Evolutionary conservation across 2,797 vertebrate species (phyloP), one percentile per base, ranked within the genome.

Genomic region (Kryptolebias ocellatus): DNA sequence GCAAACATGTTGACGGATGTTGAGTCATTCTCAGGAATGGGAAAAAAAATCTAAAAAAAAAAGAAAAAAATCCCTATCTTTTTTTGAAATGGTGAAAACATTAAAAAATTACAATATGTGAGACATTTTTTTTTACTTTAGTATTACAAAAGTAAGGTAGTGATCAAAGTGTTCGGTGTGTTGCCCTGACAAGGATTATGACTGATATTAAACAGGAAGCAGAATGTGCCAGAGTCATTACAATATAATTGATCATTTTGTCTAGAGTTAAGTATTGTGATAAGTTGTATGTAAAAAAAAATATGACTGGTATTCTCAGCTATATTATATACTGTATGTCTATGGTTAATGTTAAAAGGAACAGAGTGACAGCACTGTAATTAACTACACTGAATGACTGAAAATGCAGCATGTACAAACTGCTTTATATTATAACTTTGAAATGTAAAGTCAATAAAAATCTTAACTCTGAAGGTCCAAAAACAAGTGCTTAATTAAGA

Each of bases 1-100:
- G 83, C 79, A 86, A 85, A 90, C 78, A 91, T 82, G 81, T 90
- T 89, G 84, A 83, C 66, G 49, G 60, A 87, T 83, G 71, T 66
- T 81, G 76, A 75, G 83, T 71, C 5, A 29, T 52, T 60, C 60
- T 72, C 62, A 57, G 67, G 72, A 70, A 66, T 71, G 67, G 53
- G 64, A 67, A 71, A 18, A 20, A 44, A 60, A 78, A 55, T 67
- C 67, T 74, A 69, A 47, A 44, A 42, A 42, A 42, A 2, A 31
- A 31, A 31, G 31, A 31, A 31, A 31, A 4, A 31, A 31, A 31
- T 31, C 20, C 20, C 20, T 24, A 24, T 24, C 20, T 24, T 24
- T 24, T 24, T 24, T 24, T 1, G 20, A 24, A 24, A 24, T 24
- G 20, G 20, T 24, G 20, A 24, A 24, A 24, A 24, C 20, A 24